Evolutionary conservation across 2,797 vertebrate genomes (phyloP).

Genomic region (Enteromius anoplus): DNA sequence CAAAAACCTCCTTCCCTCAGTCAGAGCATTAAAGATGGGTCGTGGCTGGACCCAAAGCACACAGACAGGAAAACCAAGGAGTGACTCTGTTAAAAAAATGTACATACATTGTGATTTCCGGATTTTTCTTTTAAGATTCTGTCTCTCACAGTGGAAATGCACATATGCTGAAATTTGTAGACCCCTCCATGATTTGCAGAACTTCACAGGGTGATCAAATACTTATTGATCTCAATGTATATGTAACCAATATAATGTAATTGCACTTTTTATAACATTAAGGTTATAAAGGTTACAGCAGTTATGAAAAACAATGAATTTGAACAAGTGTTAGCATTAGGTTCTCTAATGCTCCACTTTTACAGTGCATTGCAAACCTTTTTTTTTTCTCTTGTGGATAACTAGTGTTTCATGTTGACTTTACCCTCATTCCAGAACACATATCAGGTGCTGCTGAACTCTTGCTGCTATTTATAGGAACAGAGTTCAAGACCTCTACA

Average conservation of each 20-base stretch:
- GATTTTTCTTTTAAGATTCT: too few species aligned
- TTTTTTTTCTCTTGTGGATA: not conserved
- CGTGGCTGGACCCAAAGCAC: too few species aligned
- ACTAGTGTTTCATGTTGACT: not conserved
- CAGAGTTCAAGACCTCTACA: slow-evolving; percentile 4
- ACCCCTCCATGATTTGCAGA: too few species aligned
- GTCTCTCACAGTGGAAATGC: too few species aligned
- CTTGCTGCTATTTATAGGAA: slow-evolving; percentile 40
- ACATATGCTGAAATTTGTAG: too few species aligned
- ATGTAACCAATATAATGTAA: not conserved
- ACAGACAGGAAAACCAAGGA: too few species aligned
- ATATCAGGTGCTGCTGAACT: slow-evolving; percentile 28
- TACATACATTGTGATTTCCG: too few species aligned
- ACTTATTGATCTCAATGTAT: too few species aligned
- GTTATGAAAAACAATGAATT: not conserved
- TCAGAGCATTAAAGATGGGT: too few species aligned
- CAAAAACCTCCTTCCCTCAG: too few species aligned
- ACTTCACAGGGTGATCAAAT: too few species aligned
- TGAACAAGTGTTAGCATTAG: not conserved
- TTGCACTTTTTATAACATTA: not conserved
- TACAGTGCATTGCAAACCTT: not conserved
- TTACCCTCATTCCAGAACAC: slow-evolving; percentile 5
- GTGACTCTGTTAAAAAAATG: too few species aligned
- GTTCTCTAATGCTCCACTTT: not conserved
- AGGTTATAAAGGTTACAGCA: not conserved